Percentiles rank a stretch among this genome's conserved stretches.
Evolutionary conservation across 2,797 vertebrate genomes (phyloP).

Genomic region (Alfaro cultratus): DNA sequence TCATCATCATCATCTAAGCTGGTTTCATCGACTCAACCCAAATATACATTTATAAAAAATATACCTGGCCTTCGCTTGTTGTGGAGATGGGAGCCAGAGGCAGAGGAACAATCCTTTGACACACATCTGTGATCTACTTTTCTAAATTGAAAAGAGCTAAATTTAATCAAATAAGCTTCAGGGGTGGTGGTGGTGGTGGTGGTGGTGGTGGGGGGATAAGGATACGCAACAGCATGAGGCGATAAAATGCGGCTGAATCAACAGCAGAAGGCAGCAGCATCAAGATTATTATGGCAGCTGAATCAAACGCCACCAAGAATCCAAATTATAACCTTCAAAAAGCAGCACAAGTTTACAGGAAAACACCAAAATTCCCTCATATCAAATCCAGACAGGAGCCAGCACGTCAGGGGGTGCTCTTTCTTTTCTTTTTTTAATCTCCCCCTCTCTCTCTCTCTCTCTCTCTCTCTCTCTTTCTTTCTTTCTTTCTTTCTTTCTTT

Average conservation of each 20-base stretch:
- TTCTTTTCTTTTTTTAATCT: background rate
- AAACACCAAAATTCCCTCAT: background rate
- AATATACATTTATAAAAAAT: background rate
- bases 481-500: conserved; percentile 7
- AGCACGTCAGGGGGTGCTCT: background rate
- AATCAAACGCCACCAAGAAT: conserved; percentile 48
- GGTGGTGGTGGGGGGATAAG: background rate
- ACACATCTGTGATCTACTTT: conserved; percentile 79
- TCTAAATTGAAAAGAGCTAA: conserved; percentile 76
- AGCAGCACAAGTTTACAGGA: conserved; percentile 15
- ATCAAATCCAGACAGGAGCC: conserved; percentile 15
- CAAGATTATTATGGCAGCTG: conserved; percentile 61
- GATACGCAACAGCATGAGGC: conserved; percentile 62
- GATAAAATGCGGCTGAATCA: conserved; percentile 68
- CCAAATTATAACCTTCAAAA: conserved; percentile 30
- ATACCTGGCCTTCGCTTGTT: conserved; percentile 31
- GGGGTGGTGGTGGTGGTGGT: conserved; percentile 2
- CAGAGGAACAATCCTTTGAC: conserved; percentile 67
- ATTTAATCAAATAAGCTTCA: conserved; percentile 79
- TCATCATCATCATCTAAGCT: background rate
- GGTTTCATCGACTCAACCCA: background rate
- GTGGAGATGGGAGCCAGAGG: conserved; percentile 20
- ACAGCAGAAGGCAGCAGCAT: conserved; percentile 73
- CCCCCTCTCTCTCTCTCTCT: background rate
- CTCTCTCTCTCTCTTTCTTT: conserved; percentile 8